Conservation (phyloP, 2,113 vertebrate genomes). For the Trichechus manatus region DNA sequence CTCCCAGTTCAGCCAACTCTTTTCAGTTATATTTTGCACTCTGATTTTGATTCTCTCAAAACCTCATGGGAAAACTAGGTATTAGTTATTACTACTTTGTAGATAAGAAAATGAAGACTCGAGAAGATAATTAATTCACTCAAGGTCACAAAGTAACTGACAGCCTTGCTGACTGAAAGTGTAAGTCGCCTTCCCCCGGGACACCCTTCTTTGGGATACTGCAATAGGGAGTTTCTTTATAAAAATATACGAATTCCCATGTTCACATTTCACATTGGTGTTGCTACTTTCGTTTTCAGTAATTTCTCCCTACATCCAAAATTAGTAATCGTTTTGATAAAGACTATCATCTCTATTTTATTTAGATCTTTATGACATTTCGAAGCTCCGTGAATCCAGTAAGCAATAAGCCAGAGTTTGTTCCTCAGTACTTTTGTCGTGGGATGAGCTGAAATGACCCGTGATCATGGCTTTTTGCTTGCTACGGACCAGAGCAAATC, state of each 20-base stretch:
- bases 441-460: background rate
- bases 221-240: background rate
- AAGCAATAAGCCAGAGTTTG: background rate
- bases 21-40: background rate
- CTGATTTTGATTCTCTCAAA: slow-evolving; percentile 1
- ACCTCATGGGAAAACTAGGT: background rate
- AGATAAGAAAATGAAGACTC: background rate
- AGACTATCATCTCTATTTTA: background rate
- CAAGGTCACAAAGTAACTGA: background rate
- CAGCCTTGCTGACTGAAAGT: background rate
- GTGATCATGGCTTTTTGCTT: background rate
- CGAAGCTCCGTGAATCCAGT: background rate
- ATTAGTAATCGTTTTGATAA: background rate
- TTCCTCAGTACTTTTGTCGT: background rate
- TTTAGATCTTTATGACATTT: background rate
- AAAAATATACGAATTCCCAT: background rate
- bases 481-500: background rate
- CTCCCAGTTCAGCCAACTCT: background rate
- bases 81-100: background rate
- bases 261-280: background rate
- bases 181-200: background rate
- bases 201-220: background rate
- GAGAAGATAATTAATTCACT: background rate
- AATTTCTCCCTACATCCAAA: background rate
- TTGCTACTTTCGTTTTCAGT: background rate